These are phyloP conservation scores for Caligus rogercresseyi DNA, from an alignment of 1,140 invertebrate genomes.

Conservation along the genomic window DNA sequence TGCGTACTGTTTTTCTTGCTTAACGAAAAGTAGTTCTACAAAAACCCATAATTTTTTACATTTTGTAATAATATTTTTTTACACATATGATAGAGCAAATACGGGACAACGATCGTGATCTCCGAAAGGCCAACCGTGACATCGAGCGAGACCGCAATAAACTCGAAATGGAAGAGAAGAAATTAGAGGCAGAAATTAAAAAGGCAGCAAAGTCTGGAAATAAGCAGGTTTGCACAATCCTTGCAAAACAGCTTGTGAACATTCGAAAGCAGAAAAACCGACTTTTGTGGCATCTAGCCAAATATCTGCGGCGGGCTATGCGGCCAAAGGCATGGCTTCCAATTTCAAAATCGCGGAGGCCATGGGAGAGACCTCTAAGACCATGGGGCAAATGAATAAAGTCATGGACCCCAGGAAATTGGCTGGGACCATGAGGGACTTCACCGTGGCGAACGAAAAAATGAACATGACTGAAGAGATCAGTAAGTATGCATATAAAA, in stretches of 20 bases:
- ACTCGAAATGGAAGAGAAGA: conserved; percentile 71
- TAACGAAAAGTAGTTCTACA: too few relatives aligned
- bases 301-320: conserved; percentile 53
- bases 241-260: conserved; percentile 74
- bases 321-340: conserved; percentile 70
- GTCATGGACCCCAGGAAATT: conserved; percentile 67
- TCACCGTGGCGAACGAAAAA: conserved; percentile 57
- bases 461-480: conserved; percentile 91
- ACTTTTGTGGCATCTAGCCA: conserved; percentile 51
- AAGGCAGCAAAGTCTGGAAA: conserved; percentile 55
- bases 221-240: conserved; percentile 55
- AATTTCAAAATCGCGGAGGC: conserved; percentile 65
- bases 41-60: too few relatives aligned
- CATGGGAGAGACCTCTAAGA: conserved; percentile 65
- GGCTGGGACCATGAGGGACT: conserved; percentile 57
- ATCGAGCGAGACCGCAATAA: conserved; percentile 57
- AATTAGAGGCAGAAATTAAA: conserved; percentile 37
- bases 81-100: conserved; percentile 48
- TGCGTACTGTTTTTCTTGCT: too few relatives aligned
- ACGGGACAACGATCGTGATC: conserved; percentile 52
- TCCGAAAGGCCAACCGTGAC: conserved; percentile 59
- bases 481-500: conserved; percentile 49
- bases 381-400: conserved; percentile 72
- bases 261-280: conserved; percentile 69
- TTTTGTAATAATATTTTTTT: too few relatives aligned